phyloP scores from a whole-genome alignment of 2,888 invertebrate genomes.

The Tenthredo scrophulariae region DNA sequence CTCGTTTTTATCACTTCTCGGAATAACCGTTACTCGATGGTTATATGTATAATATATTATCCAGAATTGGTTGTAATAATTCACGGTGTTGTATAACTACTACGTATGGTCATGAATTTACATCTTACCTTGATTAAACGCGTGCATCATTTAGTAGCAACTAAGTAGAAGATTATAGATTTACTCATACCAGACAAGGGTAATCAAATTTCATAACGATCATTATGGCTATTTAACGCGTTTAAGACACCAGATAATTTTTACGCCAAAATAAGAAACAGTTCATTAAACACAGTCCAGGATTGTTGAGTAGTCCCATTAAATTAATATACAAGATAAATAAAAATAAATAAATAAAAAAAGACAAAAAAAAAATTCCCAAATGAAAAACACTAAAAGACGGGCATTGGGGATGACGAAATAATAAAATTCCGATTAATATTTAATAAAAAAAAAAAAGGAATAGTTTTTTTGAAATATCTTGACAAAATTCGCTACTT shows the following conservation, averaged over 20 bases:
- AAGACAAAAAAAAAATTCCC: not conserved
- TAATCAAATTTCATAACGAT: not conserved
- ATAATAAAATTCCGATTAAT: not conserved
- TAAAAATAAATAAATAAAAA: not conserved
- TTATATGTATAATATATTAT: no score
- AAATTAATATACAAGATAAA: not conserved
- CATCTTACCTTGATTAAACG: no score
- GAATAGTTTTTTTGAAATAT: no score
- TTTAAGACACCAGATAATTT: no score
- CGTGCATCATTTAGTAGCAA: no score
- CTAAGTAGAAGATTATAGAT: not conserved
- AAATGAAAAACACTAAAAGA: not conserved
- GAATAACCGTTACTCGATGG: no score
- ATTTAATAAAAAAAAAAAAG: not conserved
- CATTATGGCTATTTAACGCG: no score
- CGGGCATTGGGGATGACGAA: not conserved
- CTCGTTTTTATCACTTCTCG: not conserved
- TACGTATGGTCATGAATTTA: no score
- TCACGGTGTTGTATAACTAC: no score
- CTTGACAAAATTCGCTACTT: not conserved
- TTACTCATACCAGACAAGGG: not conserved
- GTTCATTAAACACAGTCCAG: not conserved
- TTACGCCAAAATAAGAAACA: no score
- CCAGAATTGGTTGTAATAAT: no score
- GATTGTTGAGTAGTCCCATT: not conserved